These are phyloP conservation scores for Motacilla tschutschensis DNA, from an alignment of 2,113 vertebrate genomes.

Conservation along the genomic window DNA sequence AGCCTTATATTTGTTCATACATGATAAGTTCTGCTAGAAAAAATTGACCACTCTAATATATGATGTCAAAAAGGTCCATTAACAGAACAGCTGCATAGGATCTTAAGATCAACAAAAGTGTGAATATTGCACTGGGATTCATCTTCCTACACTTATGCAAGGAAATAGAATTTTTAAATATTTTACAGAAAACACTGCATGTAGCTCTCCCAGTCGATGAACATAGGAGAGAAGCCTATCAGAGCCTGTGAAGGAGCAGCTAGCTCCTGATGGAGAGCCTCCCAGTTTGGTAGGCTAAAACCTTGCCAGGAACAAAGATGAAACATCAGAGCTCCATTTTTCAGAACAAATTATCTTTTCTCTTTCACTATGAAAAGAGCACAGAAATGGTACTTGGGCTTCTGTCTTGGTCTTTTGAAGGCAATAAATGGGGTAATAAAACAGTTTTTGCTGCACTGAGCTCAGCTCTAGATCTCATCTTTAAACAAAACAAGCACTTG, in stretches of 20 bases:
- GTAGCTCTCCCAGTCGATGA: not conserved
- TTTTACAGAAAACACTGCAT: not conserved
- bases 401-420: slow-evolving; percentile 3
- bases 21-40: not conserved
- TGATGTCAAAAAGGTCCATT: not conserved
- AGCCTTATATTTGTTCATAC: not conserved
- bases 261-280: not conserved
- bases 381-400: not conserved
- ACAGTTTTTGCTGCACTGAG: not conserved
- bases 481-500: not conserved
- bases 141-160: not conserved
- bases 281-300: not conserved
- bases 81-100: not conserved
- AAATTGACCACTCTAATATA: not conserved
- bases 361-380: not conserved
- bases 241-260: not conserved
- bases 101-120: not conserved
- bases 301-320: not conserved
- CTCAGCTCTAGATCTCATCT: not conserved
- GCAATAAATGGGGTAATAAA: not conserved
- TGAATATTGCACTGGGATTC: not conserved
- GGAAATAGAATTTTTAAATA: not conserved
- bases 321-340: not conserved
- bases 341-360: not conserved
- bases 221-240: not conserved